Conservation (phyloP, 1,140 invertebrate species). For the Tetramorium alpestre region DNA sequence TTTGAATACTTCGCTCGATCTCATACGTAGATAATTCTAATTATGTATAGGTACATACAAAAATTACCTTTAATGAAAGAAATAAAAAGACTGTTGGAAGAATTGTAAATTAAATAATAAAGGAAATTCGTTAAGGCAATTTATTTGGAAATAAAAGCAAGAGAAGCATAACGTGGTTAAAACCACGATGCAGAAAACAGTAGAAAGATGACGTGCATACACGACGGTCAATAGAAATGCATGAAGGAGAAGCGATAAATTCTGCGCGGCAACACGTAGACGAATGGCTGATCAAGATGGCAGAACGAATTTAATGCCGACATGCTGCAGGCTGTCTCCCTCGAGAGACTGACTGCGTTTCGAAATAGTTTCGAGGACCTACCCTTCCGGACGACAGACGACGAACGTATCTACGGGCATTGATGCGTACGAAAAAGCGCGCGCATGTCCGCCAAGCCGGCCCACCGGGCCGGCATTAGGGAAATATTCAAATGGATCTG, state of each 20-base stretch:
- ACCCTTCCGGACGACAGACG: conserved; percentile 80
- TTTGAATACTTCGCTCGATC: too few relatives aligned
- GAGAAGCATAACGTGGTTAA: not conserved
- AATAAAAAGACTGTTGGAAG: not conserved
- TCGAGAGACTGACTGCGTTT: conserved; percentile 38
- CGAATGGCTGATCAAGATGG: conserved; percentile 63
- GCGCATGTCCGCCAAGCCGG: conserved; percentile 76
- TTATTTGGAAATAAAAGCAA: not conserved
- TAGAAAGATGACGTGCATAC: conserved; percentile 11
- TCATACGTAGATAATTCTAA: too few relatives aligned
- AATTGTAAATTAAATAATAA: not conserved
- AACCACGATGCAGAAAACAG: not conserved
- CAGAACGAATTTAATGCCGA: conserved; percentile 75
- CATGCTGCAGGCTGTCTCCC: conserved; percentile 59
- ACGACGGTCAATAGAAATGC: conserved; percentile 47
- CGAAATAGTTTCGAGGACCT: conserved; percentile 72
- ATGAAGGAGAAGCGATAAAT: conserved; percentile 67
- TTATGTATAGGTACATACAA: not conserved
- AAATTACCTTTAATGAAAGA: not conserved
- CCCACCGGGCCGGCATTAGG: conserved; percentile 73
- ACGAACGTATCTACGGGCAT: conserved; percentile 76
- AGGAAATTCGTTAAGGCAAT: not conserved
- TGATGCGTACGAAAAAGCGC: conserved; percentile 82
- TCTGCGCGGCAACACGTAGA: conserved; percentile 46
- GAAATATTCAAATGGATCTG: conserved; percentile 82